A percentile compares a stretch with the other conserved stretches of the same genome.
phyloP scores from a whole-genome alignment of 2,888 invertebrate genomes.

The Koerneria pararmatus region DNA sequence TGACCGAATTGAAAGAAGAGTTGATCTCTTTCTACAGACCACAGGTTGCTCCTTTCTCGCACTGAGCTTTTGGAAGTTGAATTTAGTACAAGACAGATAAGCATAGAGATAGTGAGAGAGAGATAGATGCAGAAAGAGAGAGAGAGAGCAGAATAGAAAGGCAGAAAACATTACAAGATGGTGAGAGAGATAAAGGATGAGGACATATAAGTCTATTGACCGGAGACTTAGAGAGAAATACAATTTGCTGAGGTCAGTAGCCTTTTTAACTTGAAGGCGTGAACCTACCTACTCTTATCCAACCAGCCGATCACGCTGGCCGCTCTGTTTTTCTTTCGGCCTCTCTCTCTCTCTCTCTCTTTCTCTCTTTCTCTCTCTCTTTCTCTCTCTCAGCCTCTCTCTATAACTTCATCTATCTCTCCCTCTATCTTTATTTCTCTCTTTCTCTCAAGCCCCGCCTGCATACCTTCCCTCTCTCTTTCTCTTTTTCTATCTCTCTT shows the following conservation, averaged over 20 bases:
- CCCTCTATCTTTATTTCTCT: slow-evolving; percentile 1
- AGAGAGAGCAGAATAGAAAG: too few relatives aligned
- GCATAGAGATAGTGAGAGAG: too few relatives aligned
- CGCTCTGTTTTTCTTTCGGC: not conserved
- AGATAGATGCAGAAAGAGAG: too few relatives aligned
- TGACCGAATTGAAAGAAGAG: not conserved
- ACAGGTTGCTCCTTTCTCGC: not conserved
- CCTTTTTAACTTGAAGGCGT: not conserved
- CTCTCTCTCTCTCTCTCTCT: not conserved
- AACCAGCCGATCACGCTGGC: slow-evolving; percentile 5
- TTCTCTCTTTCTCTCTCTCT: slow-evolving; percentile 7
- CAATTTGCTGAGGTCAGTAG: not conserved
- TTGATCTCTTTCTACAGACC: slow-evolving; percentile 7
- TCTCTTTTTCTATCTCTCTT: slow-evolving; percentile 4
- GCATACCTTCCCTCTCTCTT: not conserved
- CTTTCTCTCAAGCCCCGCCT: not conserved
- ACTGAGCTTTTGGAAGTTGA: too few relatives aligned
- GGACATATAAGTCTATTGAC: too few relatives aligned
- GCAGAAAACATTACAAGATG: too few relatives aligned
- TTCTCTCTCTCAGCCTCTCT: not conserved
- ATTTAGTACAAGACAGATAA: too few relatives aligned
- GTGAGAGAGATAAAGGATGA: too few relatives aligned
- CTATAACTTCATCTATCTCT: not conserved
- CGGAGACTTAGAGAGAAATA: too few relatives aligned
- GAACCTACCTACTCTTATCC: not conserved